Conservation (phyloP, 1,140 invertebrate species). For the Drosophila carrolli region DNA sequence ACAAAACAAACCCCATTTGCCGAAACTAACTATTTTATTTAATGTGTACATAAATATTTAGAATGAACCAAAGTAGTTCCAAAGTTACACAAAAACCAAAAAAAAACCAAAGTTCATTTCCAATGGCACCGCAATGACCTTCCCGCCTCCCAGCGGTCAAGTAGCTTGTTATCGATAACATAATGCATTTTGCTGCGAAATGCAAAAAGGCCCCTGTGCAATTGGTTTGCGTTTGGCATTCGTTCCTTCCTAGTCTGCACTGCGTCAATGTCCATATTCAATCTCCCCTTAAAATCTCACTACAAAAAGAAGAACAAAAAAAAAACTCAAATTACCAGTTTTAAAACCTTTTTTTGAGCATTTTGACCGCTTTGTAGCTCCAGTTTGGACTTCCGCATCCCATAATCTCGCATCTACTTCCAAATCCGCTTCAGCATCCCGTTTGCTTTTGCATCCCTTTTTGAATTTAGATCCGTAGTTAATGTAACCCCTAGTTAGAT, state of each 20-base stretch:
- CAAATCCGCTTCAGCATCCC: constrained; percentile 12
- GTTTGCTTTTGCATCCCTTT: constrained; percentile 24
- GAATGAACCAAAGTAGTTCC: constrained; percentile 19
- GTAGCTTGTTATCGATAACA: constrained; percentile 39
- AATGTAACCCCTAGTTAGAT: constrained; percentile 17
- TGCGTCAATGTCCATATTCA: constrained; percentile 32
- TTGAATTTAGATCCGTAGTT: constrained; percentile 23
- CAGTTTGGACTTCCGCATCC: constrained; percentile 22
- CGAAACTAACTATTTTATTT: constrained; percentile 44
- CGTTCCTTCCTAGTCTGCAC: constrained; percentile 42
- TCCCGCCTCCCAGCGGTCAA: constrained; percentile 32
- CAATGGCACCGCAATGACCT: constrained; percentile 46
- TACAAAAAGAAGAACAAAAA: background rate
- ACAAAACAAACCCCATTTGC: constrained; percentile 14
- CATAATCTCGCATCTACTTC: constrained; percentile 11
- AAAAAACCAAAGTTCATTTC: constrained; percentile 13
- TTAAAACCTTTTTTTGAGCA: constrained; percentile 18
- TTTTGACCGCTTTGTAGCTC: constrained; percentile 31
- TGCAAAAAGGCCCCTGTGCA: constrained; percentile 15
- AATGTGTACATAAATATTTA: constrained; percentile 48
- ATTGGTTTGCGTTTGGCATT: constrained; percentile 26
- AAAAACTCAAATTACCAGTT: constrained; percentile 6
- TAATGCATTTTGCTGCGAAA: constrained; percentile 24
- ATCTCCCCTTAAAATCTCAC: constrained; percentile 31
- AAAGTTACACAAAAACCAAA: constrained; percentile 19